Evolutionary conservation across 2,888 invertebrate genomes (phyloP).

Genomic region (Catocala fraxini): DNA sequence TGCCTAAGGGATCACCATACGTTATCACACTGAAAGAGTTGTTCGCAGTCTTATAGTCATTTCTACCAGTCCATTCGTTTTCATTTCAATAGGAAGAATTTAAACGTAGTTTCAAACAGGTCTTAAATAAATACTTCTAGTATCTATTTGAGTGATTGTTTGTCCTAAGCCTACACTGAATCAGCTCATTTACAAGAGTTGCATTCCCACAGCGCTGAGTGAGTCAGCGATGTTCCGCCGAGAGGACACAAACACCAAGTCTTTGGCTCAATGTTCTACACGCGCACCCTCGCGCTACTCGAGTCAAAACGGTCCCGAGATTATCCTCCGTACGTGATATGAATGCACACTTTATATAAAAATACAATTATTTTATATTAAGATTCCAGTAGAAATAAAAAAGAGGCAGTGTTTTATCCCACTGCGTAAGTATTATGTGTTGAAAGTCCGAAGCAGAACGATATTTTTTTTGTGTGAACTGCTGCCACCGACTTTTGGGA

Average conservation of each 20-base stretch:
- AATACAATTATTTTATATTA: slow-evolving; percentile 23
- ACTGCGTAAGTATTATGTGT: not conserved
- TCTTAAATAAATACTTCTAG: too few relatives aligned
- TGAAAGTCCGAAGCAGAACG: not conserved
- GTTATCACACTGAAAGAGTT: too few relatives aligned
- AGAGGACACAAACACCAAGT: slow-evolving; percentile 30
- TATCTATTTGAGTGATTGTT: too few relatives aligned
- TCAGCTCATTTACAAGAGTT: too few relatives aligned
- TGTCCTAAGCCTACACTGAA: too few relatives aligned
- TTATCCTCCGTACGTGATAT: slow-evolving; percentile 36
- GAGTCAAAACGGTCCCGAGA: slow-evolving; percentile 26
- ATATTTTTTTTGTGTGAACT: not conserved
- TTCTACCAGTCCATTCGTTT: too few relatives aligned
- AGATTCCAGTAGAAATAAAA: slow-evolving; percentile 19
- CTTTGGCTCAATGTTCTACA: slow-evolving; percentile 21
- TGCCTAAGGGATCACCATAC: too few relatives aligned
- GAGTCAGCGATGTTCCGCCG: slow-evolving; percentile 14
- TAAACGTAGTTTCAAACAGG: too few relatives aligned
- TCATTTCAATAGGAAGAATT: too few relatives aligned
- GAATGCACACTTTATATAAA: slow-evolving; percentile 31
- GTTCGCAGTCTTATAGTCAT: too few relatives aligned
- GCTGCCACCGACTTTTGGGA: too few relatives aligned
- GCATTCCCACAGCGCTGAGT: not conserved
- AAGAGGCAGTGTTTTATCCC: not conserved
- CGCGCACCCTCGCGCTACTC: slow-evolving; percentile 11